Base-by-base conservation (phyloP, 64 coral and sea anemone species). In the Montipora foliosa region DNA sequence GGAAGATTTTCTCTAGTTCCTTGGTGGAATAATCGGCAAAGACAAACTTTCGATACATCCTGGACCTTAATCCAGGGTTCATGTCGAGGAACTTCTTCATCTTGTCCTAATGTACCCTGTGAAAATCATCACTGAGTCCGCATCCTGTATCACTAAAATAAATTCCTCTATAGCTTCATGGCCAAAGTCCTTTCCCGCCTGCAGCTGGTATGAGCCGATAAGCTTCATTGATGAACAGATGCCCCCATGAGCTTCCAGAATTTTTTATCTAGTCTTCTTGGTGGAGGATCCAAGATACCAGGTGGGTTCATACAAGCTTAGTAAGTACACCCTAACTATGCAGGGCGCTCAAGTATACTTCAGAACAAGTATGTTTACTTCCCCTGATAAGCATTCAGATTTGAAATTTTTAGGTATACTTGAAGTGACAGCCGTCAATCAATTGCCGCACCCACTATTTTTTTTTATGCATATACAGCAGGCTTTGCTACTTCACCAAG, bases 161-260 rank as follows among this genome's bases (percentile, higher is more conserved):
- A 95, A 16, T 6, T 80, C 80, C 48, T 95, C 90, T 7, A 89
- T 51, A 1, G 90, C 90, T 14, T 92, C 78, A 47, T 82, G 70
- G 14, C 90, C 90, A 37, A 79, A 95, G 69, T 95, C 79, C 52
- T 82, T 88, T 4, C 69, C 69, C 83, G 3, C 59, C 72, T 12
- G 67, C 44, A 19, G 78, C 16, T 8, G 50, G 74, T 3, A 76
- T 67, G 3, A 91, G 66, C 37, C 47, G 74, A 25, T 95, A 95
- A 12, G 89, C 89, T 17, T 95, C 74, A 17, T 95, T 80, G 11
- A 95, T 25, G 77, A 95, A 95, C 1, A 95, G 49, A 87, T 64
- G 4, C 72, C 88, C 15, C 80, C 93, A 29, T 58, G 75, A 71
- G 88, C 88, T 22, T 73, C 59, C 0, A 48, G 3, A 21, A 95